Base-by-base conservation (phyloP, 2,113 vertebrate species). In the Thalassarche chlororhynchos region DNA sequence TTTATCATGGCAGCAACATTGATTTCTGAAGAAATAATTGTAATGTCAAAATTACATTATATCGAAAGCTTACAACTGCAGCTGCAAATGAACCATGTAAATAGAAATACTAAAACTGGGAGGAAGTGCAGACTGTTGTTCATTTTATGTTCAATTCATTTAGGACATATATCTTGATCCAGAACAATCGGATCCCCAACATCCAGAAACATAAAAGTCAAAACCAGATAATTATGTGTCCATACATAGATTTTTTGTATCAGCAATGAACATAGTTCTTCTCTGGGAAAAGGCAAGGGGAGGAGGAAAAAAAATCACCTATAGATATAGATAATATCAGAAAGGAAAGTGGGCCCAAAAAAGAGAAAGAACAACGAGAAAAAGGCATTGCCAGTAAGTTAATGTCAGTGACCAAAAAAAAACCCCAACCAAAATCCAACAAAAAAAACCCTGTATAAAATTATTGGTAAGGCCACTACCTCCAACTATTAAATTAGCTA, bases 401-500 rank as follows among this genome's bases (percentile, higher is more conserved):
- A 49, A n/a, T 62, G 14, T 8, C 13, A 85, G 8, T n/a, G 29
- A 82, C 5, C 1, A 55, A 52, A 32, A 28, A 31, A 32, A 28
- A 23, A 4, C 1, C 5, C 14, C 12, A 60, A 78, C 2, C 0
- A 47, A 32, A 16, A 49, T 44, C 25, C 3, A 71, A 32, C 2
- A 12, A 51, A 28, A 46, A 46, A 25, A 19, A 2, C 0, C 0
- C 2, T 28, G 2, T 19, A 24, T 34, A 40, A 93, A 72, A 24
- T 40, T 79, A 82, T n/a, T 77, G 5, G 3, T 70, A 61, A 70
- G 29, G 18, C 9, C 23, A 54, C 12, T 71, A 31, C 14, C 8
- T 92, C 31, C 11, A 17, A 10, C 11, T 62, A 9, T 36, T 34
- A 47, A 79, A 26, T 32, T 62, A 68, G 13, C 5, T 52, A 32